A percentile compares a stretch with the other conserved stretches of the same genome.
Conservation (phyloP, 1,140 invertebrate species). For the Ceratoteleas bidentatus region DNA sequence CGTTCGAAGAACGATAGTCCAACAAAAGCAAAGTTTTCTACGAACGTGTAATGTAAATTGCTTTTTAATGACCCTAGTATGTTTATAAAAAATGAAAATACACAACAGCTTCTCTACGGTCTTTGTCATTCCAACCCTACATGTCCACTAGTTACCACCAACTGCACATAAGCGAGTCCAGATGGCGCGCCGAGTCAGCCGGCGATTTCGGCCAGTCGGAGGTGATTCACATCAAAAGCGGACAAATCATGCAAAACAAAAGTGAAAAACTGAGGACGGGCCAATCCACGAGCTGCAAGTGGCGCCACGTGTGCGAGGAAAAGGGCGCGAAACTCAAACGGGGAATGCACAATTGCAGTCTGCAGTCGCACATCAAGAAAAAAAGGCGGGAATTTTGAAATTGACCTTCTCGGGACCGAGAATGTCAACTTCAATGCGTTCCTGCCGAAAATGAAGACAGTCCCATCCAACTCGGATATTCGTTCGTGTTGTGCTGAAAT, state of each 20-base stretch:
- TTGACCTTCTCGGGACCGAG: conserved; percentile 12
- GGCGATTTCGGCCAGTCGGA: background rate
- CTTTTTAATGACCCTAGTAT: too few species aligned
- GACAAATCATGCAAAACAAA: conserved; percentile 27
- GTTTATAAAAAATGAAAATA: too few species aligned
- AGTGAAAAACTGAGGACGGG: conserved; percentile 5
- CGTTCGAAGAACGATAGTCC: too few species aligned
- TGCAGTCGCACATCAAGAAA: background rate
- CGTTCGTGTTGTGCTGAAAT: too few species aligned
- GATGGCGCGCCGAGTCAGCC: conserved; percentile 1
- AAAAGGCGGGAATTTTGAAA: conserved; percentile 3
- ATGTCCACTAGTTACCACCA: too few species aligned
- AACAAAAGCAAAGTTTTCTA: too few species aligned
- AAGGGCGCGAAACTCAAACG: conserved; percentile 5
- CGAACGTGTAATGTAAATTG: too few species aligned
- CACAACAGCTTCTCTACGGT: too few species aligned
- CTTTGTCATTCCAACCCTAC: too few species aligned
- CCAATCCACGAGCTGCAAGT: conserved; percentile 5
- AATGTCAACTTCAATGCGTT: conserved; percentile 9
- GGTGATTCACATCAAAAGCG: conserved; percentile 15
- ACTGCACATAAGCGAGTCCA: too few species aligned
- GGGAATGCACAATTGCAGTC: background rate
- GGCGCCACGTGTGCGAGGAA: conserved; percentile 5
- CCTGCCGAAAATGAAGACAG: conserved; percentile 2
- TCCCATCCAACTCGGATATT: too few species aligned